phyloP scores from a whole-genome alignment of 2,888 invertebrate species.

The Drosophila tanythrix region DNA sequence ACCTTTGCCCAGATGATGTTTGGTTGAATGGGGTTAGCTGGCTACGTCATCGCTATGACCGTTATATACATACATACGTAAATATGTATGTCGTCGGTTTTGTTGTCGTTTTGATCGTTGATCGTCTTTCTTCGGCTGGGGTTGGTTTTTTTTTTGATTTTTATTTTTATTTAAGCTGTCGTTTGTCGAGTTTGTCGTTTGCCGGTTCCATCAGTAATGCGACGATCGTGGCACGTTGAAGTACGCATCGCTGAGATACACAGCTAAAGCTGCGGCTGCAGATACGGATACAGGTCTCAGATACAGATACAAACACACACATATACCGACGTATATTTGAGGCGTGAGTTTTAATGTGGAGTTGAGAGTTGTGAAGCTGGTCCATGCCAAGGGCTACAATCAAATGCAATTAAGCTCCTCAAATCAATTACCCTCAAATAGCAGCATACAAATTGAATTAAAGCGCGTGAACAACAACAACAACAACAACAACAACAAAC shows the following conservation, averaged over 20 bases:
- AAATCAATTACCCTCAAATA: constrained; percentile 63
- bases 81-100: constrained; percentile 1
- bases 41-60: constrained; percentile 21
- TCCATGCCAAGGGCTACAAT: constrained; percentile 51
- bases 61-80: background rate
- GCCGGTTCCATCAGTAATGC: constrained; percentile 77
- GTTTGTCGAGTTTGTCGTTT: constrained; percentile 44
- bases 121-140: constrained; percentile 64
- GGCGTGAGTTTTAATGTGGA: constrained; percentile 29
- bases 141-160: constrained; percentile 43
- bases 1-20: constrained; percentile 21
- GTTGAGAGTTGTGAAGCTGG: constrained; percentile 26
- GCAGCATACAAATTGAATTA: constrained; percentile 71
- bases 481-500: constrained; percentile 19
- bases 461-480: constrained; percentile 65
- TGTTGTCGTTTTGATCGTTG: constrained; percentile 50
- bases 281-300: background rate
- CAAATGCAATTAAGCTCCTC: constrained; percentile 76
- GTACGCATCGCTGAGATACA: constrained; percentile 50
- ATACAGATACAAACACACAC: background rate
- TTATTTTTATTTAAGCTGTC: constrained; percentile 40
- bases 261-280: constrained; percentile 3
- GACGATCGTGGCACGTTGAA: constrained; percentile 78
- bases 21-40: background rate
- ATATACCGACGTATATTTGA: constrained; percentile 1